These are phyloP conservation scores for Cynodonichthys magdalenae DNA, from an alignment of 2,797 vertebrate species.

Conservation along the genomic window DNA sequence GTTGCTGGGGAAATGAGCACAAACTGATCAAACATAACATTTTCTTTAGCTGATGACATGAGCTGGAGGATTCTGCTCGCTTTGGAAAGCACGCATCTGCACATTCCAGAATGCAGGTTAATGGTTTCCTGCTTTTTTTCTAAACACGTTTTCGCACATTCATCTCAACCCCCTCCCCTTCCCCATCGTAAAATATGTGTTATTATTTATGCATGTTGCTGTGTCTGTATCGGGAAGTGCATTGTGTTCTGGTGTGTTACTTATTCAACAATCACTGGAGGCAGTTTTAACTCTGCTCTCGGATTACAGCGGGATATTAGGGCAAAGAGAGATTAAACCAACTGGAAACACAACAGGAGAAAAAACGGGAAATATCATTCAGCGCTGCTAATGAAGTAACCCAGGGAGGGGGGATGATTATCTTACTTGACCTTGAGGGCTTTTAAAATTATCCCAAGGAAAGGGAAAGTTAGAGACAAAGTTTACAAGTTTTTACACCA, in stretches of 20 bases:
- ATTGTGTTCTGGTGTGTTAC: slow-evolving; percentile 21
- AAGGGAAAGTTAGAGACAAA: slow-evolving; percentile 54
- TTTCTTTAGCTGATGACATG: slow-evolving; percentile 36
- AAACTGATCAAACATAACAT: slow-evolving; percentile 34
- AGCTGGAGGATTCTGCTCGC: slow-evolving; percentile 11
- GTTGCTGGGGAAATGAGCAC: slow-evolving; percentile 42
- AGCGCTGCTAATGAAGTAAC: slow-evolving; percentile 69
- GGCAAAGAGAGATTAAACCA: slow-evolving; percentile 70
- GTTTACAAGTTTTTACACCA: slow-evolving; percentile 27
- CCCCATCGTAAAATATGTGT: slow-evolving; percentile 24
- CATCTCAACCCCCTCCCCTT: slow-evolving; percentile 6
- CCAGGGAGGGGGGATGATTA: slow-evolving; percentile 62
- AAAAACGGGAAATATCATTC: slow-evolving; percentile 63
- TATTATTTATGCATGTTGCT: slow-evolving; percentile 35
- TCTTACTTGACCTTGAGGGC: slow-evolving; percentile 69
- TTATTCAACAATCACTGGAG: slow-evolving; percentile 51
- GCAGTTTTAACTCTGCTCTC: slow-evolving; percentile 48
- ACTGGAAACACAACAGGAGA: slow-evolving; percentile 71
- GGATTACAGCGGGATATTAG: slow-evolving; percentile 72
- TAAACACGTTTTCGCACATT: slow-evolving; percentile 1
- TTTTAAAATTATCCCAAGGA: slow-evolving; percentile 45
- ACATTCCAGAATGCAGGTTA: slow-evolving; percentile 33
- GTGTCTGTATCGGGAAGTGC: slow-evolving; percentile 19
- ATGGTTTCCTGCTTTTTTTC: slow-evolving; percentile 3
- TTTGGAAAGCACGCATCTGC: slow-evolving; percentile 2